A percentile compares a stretch with the other conserved stretches of the same genome.
phyloP scores from a whole-genome alignment of 2,888 invertebrate species.

The Arenicola marina region DNA sequence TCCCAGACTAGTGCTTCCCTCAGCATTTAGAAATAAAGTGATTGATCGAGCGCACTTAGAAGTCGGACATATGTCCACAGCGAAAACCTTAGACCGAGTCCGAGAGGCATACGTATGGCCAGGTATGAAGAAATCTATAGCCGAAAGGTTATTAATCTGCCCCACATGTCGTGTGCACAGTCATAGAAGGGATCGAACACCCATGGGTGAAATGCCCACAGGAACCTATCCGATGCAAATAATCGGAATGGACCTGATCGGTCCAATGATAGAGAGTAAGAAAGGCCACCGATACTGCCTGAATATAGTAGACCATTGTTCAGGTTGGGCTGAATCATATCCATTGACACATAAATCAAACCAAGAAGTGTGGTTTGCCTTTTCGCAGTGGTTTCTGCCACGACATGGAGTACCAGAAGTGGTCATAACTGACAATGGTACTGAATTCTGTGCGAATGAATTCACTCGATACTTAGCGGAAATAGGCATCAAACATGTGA shows the following conservation, averaged over 20 bases:
- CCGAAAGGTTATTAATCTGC: neutral
- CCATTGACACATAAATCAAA: neutral
- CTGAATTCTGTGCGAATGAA: neutral
- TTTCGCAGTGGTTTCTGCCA: neutral
- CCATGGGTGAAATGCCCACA: slow-evolving; percentile 8
- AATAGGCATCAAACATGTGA: neutral
- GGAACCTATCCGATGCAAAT: slow-evolving; percentile 2
- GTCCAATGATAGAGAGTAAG: neutral
- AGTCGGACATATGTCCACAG: slow-evolving; percentile 3
- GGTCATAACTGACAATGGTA: neutral
- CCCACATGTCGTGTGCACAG: neutral
- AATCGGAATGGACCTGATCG: neutral
- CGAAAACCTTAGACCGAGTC: neutral
- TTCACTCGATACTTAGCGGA: neutral
- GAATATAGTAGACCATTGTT: neutral
- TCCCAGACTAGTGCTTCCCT: no score
- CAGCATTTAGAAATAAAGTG: no score
- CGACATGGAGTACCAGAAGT: slow-evolving; percentile 1
- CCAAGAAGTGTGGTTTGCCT: neutral
- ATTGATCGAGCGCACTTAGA: slow-evolving; percentile 2
- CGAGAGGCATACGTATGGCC: slow-evolving; percentile 6
- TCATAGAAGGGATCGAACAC: neutral
- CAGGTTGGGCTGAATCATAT: slow-evolving; percentile 8
- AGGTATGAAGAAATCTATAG: neutral
- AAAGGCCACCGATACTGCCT: neutral